Conservation (phyloP, 2,113 vertebrate species). For the Spermophilus dauricus region DNA sequence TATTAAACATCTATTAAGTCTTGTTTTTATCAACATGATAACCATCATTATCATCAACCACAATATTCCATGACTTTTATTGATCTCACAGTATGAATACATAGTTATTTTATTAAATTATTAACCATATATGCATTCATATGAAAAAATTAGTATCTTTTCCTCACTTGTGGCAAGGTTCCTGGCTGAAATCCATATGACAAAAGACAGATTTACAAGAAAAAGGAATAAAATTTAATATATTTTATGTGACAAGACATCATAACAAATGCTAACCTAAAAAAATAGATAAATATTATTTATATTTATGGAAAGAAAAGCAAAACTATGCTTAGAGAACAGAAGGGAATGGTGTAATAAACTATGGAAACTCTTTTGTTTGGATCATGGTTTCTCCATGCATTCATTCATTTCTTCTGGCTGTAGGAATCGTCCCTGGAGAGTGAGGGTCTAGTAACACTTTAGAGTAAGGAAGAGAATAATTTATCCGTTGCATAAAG, state of each 20-base stretch:
- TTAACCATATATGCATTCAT: neutral
- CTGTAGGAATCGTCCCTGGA: accelerated
- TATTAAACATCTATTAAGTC: neutral
- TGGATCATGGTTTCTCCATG: neutral
- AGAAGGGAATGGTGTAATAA: neutral
- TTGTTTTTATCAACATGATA: neutral
- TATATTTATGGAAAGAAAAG: neutral
- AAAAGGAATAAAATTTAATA: neutral
- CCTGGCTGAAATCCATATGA: neutral
- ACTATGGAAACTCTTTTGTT: neutral
- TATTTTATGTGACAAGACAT: neutral
- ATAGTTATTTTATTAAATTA: neutral
- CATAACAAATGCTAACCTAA: neutral
- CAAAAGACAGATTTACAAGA: neutral
- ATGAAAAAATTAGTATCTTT: neutral
- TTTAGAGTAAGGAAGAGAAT: neutral
- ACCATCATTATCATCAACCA: neutral
- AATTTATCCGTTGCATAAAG: neutral
- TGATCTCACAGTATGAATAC: neutral
- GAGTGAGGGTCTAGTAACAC: neutral
- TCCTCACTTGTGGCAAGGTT: neutral
- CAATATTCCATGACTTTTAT: neutral
- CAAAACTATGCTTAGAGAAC: neutral
- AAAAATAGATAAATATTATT: neutral
- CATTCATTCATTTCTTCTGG: neutral